Base-by-base conservation (phyloP, 64 coral and sea anemone species). In the Catalaphyllia jardinei region DNA sequence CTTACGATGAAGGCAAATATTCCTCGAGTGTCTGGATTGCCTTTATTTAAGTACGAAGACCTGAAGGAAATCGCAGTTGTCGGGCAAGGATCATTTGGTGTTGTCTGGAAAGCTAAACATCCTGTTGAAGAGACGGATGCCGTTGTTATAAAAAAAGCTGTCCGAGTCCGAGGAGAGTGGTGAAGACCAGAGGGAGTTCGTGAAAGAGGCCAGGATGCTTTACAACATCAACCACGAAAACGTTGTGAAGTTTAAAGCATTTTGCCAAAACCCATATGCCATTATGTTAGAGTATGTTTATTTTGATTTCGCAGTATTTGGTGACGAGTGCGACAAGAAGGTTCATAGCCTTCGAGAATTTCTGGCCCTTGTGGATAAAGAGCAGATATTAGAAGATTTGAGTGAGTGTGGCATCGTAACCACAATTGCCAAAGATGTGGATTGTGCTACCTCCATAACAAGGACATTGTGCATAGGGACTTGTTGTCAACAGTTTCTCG, bases 121-220 rank as follows among this genome's bases (percentile, higher is more conserved):
- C n/a, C n/a, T n/a, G n/a, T n/a, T 25, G 15, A 13, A 7, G n/a
- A 17, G 7, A 52, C 10, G 18, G 62, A 65, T 24, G 5, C 38
- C 38, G 74, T 38, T 38, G 74, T 76, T 30, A 9, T 76, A 31
- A 75, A 75, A 28, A 75, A 75, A n/a, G 14, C 38, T 76, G 38
- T 18, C 38, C 29, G 6, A 75, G 9, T n/a, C n/a, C n/a, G n/a
- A n/a, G n/a, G 33, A 76, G 16, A 78, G 75, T 78, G 75, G 30
- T 22, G 15, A 52, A 1, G 75, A 52, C 75, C 75, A 52, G 75
- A 20, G n/a, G 39, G 75, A 52, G 33, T 78, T 17, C n/a, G 17
- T 52, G 42, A 78, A 78, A 52, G 75, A 78, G 75, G 75, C 42
- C 51, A 52, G 15, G 51, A 78, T 78, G 75, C 75, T 78, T 22